Conservation (phyloP, 2,113 vertebrate genomes). For the Cnemophilus loriae region DNA sequence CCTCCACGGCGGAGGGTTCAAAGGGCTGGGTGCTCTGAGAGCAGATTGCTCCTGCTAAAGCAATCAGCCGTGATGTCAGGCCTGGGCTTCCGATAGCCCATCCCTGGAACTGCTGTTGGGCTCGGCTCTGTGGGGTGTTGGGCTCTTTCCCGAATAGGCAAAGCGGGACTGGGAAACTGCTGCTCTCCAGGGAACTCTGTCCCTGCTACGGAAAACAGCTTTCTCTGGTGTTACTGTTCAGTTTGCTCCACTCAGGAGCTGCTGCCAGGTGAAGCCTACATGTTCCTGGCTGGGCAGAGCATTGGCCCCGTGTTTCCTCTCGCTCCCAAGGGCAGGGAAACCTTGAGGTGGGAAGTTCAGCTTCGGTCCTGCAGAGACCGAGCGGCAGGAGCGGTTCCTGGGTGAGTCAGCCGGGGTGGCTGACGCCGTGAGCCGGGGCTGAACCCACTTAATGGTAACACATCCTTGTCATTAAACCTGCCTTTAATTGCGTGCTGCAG, state of each 20-base stretch:
- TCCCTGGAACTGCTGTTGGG: background rate
- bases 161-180: background rate
- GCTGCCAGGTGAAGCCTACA: background rate
- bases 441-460: background rate
- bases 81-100: background rate
- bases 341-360: background rate
- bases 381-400: background rate
- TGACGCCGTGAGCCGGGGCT: background rate
- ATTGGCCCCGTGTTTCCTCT: accelerated
- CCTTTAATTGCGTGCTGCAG: background rate
- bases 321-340: background rate
- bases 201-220: accelerated
- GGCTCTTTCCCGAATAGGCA: background rate
- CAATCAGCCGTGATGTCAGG: slow-evolving; percentile 1
- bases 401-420: background rate
- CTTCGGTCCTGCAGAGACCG: background rate
- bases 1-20: background rate
- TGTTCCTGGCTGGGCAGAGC: accelerated
- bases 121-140: background rate
- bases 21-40: background rate
- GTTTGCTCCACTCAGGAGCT: accelerated
- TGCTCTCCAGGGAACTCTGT: background rate
- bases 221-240: background rate
- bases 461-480: background rate
- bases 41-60: slow-evolving; percentile 6